Evolutionary conservation across 2,113 vertebrate species (phyloP).

Genomic region (Alligator mississippiensis): DNA sequence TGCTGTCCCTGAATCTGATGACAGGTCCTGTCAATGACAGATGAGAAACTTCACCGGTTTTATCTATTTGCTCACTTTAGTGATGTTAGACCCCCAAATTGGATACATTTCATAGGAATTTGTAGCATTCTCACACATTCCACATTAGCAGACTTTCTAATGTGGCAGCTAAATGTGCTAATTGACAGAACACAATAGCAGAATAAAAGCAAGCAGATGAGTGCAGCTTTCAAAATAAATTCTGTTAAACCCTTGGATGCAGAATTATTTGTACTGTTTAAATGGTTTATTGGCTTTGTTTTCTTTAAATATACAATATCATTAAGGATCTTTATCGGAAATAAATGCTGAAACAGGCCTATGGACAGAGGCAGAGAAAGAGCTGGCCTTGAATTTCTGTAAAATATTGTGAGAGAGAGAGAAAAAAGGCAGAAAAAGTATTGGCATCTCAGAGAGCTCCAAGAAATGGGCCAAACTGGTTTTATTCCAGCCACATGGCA

Average conservation of each 20-base stretch:
- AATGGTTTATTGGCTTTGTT: constrained; percentile 37
- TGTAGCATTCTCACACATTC: constrained; percentile 3
- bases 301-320: constrained; percentile 40
- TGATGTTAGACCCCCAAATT: constrained; percentile 34
- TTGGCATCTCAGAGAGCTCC: background rate
- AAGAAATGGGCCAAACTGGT: background rate
- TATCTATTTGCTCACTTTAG: constrained; percentile 19
- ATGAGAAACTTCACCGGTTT: background rate
- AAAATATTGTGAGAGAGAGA: background rate
- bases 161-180: constrained; percentile 41
- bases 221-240: constrained; percentile 49
- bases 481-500: background rate
- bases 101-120: constrained; percentile 14
- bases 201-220: constrained; percentile 47
- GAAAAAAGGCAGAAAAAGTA: background rate
- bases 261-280: constrained; percentile 65
- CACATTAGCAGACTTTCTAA: constrained; percentile 46
- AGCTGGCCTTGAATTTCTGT: background rate
- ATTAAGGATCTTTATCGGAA: constrained; percentile 55
- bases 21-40: background rate
- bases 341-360: background rate
- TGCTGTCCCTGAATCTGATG: rapidly evolving
- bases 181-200: constrained; percentile 22
- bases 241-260: constrained; percentile 56
- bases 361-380: background rate